phyloP scores from a whole-genome alignment of 2,113 vertebrate genomes.

The Antigone vipio region DNA sequence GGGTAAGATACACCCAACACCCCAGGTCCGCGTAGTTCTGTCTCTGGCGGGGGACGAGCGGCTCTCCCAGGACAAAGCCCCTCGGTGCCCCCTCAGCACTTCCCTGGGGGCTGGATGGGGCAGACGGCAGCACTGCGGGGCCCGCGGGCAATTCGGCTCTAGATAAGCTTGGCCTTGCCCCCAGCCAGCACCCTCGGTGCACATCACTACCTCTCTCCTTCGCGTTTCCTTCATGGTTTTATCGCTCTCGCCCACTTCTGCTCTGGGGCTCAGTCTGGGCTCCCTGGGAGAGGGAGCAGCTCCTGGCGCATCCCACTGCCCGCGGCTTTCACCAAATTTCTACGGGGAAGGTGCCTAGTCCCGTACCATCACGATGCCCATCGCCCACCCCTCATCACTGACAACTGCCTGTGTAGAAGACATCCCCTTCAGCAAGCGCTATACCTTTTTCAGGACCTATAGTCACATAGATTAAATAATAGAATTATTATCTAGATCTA shows the following conservation, averaged over 20 bases:
- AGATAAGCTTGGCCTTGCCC: background rate
- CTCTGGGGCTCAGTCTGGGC: background rate
- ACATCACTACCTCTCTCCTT: background rate
- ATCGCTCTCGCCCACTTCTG: background rate
- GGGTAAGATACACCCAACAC: background rate
- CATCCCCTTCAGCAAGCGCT: background rate
- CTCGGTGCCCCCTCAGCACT: background rate
- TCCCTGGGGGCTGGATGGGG: background rate
- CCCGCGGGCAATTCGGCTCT: background rate
- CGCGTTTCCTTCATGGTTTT: background rate
- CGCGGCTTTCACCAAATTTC: background rate
- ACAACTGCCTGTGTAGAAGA: background rate
- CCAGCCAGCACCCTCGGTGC: background rate
- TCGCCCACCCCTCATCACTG: background rate
- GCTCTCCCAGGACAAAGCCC: background rate
- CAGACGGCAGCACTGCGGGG: background rate
- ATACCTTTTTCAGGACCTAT: background rate
- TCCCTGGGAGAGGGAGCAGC: background rate
- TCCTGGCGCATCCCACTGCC: background rate
- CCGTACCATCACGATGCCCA: background rate
- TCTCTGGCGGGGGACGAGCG: background rate
- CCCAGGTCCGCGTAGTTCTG: fast-evolving
- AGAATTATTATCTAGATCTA: background rate
- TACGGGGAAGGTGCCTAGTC: background rate
- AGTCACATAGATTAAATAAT: background rate